Percentiles rank a stretch among this genome's conserved stretches.
phyloP scores from a whole-genome alignment of 2,113 vertebrate species.

The Bufo gargarizans region DNA sequence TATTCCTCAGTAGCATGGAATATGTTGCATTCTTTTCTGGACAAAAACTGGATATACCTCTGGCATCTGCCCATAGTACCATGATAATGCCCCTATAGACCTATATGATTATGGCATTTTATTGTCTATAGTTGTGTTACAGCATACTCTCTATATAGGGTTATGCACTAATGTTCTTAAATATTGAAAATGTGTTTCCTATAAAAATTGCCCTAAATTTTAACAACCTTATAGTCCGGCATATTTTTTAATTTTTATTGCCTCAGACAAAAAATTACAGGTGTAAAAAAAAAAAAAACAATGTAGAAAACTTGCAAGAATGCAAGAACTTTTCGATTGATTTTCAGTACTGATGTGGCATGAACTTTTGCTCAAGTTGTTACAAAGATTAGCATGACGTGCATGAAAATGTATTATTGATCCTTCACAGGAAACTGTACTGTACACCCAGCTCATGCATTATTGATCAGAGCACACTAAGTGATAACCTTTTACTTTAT shows the following conservation, averaged over 20 bases:
- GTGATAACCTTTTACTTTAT: constrained; percentile 44
- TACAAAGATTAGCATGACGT: constrained; percentile 37
- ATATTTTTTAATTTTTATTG: neutral
- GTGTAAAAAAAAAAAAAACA: neutral
- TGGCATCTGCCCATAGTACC: no score
- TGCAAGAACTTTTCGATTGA: constrained; percentile 14
- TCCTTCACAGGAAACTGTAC: constrained; percentile 35
- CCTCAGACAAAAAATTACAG: neutral
- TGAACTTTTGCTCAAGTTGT: constrained; percentile 48
- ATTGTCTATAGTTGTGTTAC: no score
- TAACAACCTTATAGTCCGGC: neutral
- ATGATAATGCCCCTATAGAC: no score
- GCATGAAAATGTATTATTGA: constrained; percentile 50
- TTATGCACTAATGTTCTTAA: no score
- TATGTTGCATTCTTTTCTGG: no score
- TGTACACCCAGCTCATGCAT: constrained; percentile 38
- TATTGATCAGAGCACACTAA: constrained; percentile 25
- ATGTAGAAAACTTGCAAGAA: neutral
- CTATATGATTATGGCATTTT: no score
- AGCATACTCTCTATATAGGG: no score
- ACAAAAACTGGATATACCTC: no score
- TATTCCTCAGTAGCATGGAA: no score
- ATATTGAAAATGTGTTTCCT: no score
- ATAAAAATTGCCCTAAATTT: no score
- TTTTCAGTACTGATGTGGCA: constrained; percentile 31